phyloP scores from a whole-genome alignment of 2,888 invertebrate species.

The Aporophyla lueneburgensis region DNA sequence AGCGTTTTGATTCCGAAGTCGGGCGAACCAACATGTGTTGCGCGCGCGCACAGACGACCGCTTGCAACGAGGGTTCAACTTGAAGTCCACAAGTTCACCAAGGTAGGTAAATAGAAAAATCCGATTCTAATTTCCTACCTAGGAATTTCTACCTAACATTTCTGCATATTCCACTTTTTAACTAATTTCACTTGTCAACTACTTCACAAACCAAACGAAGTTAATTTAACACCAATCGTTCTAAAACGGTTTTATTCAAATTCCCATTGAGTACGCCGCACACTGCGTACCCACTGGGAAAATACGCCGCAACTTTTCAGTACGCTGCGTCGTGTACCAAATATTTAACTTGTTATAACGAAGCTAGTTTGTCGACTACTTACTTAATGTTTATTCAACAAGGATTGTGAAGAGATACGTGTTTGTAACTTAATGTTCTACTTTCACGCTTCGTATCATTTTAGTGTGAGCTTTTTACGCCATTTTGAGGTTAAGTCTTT shows the following conservation, averaged over 20 bases:
- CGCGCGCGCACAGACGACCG: too few species aligned
- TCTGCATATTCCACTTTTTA: background rate
- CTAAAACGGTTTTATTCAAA: constrained; percentile 40
- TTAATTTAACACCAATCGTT: constrained; percentile 12
- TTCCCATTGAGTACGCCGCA: constrained; percentile 49
- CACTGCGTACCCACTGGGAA: constrained; percentile 29
- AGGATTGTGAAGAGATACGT: background rate
- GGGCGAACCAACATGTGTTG: too few species aligned
- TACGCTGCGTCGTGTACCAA: constrained; percentile 17
- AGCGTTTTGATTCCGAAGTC: too few species aligned
- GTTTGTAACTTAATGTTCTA: background rate
- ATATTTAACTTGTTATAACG: constrained; percentile 43
- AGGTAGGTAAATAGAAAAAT: background rate
- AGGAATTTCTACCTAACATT: background rate
- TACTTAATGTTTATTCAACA: constrained; percentile 26
- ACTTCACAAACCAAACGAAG: background rate
- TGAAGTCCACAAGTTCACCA: too few species aligned
- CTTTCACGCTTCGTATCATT: constrained; percentile 9
- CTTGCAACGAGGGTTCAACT: too few species aligned
- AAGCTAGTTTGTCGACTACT: constrained; percentile 27
- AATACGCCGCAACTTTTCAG: constrained; percentile 36
- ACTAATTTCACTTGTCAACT: background rate
- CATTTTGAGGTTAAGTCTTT: background rate
- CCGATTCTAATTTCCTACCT: background rate
- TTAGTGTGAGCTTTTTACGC: background rate